Evolutionary conservation across 2,797 vertebrate genomes (phyloP).

Genomic region (Enteromius paludinosus): DNA sequence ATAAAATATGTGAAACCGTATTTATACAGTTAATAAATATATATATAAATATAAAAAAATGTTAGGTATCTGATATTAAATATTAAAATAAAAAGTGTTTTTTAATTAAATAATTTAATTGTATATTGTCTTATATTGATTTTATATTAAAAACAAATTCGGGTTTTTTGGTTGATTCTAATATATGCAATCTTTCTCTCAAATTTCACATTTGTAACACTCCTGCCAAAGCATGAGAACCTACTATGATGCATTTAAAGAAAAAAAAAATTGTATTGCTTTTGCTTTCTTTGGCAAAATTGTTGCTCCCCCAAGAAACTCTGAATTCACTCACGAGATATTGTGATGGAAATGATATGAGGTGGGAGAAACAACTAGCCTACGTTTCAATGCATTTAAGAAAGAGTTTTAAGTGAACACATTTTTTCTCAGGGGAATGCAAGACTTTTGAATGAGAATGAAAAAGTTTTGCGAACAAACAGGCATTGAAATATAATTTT

Average conservation of each 20-base stretch:
- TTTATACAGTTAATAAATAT: background rate
- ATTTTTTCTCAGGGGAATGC: background rate
- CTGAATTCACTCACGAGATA: background rate
- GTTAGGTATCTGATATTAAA: background rate
- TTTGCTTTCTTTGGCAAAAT: background rate
- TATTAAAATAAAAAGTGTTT: background rate
- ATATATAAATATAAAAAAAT: background rate
- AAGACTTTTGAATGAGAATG: background rate
- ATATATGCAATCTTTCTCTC: background rate
- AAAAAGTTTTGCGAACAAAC: background rate
- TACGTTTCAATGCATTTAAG: background rate
- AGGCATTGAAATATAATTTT: background rate
- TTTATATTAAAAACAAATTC: background rate
- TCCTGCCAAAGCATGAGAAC: background rate
- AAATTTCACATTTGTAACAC: background rate
- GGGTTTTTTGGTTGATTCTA: no score
- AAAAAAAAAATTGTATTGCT: background rate
- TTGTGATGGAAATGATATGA: background rate
- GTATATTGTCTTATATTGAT: background rate
- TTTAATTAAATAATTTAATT: background rate
- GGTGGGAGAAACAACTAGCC: background rate
- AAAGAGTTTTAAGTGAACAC: background rate
- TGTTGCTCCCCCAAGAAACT: background rate
- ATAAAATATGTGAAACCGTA: background rate
- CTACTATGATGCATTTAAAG: background rate